Base-by-base conservation (phyloP, 2,113 vertebrate genomes). In the Heterotis niloticus region DNA sequence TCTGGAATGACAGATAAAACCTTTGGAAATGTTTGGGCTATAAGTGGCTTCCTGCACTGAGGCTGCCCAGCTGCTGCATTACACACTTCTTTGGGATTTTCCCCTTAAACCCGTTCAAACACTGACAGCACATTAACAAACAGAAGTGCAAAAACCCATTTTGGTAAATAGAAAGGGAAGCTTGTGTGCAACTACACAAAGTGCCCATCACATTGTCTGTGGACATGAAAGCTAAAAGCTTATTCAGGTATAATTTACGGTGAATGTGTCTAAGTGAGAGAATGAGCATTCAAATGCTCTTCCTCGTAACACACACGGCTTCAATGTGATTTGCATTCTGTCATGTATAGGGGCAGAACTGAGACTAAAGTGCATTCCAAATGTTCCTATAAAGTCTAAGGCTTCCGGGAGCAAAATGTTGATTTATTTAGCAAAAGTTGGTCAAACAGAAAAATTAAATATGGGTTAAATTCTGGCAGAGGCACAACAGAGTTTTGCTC, bases 271-370 rank as follows among this genome's bases (percentile, higher is more conserved):
- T 93, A 93, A 92, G 92, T 92, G 88, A 91, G 92, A 93, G 90
- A 92, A 90, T 84, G 88, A 89, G 91, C 93, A 93, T 94, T 94
- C 93, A 93, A 93, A 93, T 91, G 93, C 92, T 93, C 92, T 92
- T 92, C 94, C 92, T 93, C 91, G 88, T 90, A 88, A 87, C 89
- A 91, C 91, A 90, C 90, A 92, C 87, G 90, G 88, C 77, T 89
- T 92, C 16, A n/a, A 52, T 54, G 70, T 56, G 52, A 11, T 57
- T 23, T 44, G 70, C 20, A 73, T 51, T 73, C 51, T n/a, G 17
- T 20, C 20, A n/a, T 70, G 68, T 70, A 56, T 18, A 14, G 51
- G n/a, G 23, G 54, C n/a, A 13, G 17, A 54, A n/a, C 13, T 54
- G 70, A 20, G 69, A 51, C 12, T 71, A 51, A 73, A 73, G 20